These are phyloP conservation scores for Dexiosoma caninum DNA, from an alignment of 2,888 invertebrate genomes.

Conservation along the genomic window DNA sequence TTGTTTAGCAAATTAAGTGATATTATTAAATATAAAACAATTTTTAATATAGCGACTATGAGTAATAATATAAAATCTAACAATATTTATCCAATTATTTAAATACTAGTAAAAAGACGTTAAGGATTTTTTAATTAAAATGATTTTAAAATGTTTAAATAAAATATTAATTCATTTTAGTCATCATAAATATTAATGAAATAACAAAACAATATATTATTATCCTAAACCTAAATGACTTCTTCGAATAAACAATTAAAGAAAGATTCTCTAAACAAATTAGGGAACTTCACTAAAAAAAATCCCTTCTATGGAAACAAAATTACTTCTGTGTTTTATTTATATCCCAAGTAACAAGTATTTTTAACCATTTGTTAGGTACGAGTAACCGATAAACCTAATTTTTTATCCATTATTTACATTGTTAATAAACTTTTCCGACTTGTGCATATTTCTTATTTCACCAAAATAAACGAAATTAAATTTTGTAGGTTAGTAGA, in stretches of 20 bases:
- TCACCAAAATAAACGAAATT: too few relatives aligned
- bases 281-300: slow-evolving; percentile 39
- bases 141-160: slow-evolving; percentile 28
- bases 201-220: slow-evolving; percentile 7
- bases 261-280: slow-evolving; percentile 38
- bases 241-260: slow-evolving; percentile 25
- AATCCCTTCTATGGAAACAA: slow-evolving; percentile 35
- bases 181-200: slow-evolving; percentile 8
- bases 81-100: slow-evolving; percentile 26
- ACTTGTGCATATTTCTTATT: too few relatives aligned
- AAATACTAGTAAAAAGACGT: slow-evolving; percentile 27
- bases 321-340: slow-evolving; percentile 53
- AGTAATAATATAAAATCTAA: slow-evolving; percentile 7
- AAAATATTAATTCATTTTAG: slow-evolving; percentile 16
- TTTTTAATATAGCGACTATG: slow-evolving; percentile 43
- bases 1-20: slow-evolving; percentile 45
- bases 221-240: slow-evolving; percentile 19
- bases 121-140: slow-evolving; percentile 28
- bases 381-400: too few relatives aligned
- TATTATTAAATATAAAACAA: slow-evolving; percentile 13
- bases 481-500: too few relatives aligned
- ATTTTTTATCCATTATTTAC: too few relatives aligned
- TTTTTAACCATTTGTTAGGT: too few relatives aligned
- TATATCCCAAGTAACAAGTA: neutral
- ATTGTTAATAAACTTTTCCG: too few relatives aligned